phyloP scores from a whole-genome alignment of 2,888 invertebrate genomes.

The Athripsodes cinereus region DNA sequence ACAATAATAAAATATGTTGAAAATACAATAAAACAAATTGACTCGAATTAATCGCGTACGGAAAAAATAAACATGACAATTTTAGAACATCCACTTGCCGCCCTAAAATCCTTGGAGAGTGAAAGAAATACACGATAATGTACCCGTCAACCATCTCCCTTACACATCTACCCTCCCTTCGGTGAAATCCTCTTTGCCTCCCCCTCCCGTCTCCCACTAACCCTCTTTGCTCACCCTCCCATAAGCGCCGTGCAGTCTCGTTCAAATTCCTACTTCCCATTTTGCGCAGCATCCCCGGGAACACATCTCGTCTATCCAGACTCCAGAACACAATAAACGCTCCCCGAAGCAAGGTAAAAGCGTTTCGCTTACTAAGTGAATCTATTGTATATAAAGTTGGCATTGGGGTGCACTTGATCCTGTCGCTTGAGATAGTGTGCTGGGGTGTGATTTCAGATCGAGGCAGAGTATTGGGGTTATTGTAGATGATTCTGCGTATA shows the following conservation, averaged over 20 bases:
- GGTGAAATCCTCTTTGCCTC: slow-evolving; percentile 30
- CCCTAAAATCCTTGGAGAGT: slow-evolving; percentile 7
- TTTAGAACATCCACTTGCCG: slow-evolving; percentile 14
- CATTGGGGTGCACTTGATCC: slow-evolving; percentile 31
- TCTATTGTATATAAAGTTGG: slow-evolving; percentile 27
- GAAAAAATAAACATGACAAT: slow-evolving; percentile 4
- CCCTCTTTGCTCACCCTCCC: slow-evolving; percentile 36
- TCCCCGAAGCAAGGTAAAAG: slow-evolving; percentile 29
- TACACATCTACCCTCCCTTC: slow-evolving; percentile 30
- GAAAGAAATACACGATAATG: background rate
- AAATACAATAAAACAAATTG: slow-evolving; percentile 2
- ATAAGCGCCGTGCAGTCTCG: slow-evolving; percentile 53
- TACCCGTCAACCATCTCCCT: background rate
- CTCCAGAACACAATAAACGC: slow-evolving; percentile 38
- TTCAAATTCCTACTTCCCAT: slow-evolving; percentile 53
- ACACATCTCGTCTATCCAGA: slow-evolving; percentile 45
- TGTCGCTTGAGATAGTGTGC: slow-evolving; percentile 1
- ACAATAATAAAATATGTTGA: background rate
- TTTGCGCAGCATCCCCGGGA: slow-evolving; percentile 57
- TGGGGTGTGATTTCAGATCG: slow-evolving; percentile 6
- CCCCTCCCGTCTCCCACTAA: slow-evolving; percentile 29
- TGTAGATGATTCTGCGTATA: slow-evolving; percentile 25
- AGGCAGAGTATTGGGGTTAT: slow-evolving; percentile 22
- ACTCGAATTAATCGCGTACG: background rate
- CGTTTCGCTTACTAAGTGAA: slow-evolving; percentile 28